These are phyloP conservation scores for Erebia palarica DNA, from an alignment of 2,888 invertebrate species.

Conservation along the genomic window DNA sequence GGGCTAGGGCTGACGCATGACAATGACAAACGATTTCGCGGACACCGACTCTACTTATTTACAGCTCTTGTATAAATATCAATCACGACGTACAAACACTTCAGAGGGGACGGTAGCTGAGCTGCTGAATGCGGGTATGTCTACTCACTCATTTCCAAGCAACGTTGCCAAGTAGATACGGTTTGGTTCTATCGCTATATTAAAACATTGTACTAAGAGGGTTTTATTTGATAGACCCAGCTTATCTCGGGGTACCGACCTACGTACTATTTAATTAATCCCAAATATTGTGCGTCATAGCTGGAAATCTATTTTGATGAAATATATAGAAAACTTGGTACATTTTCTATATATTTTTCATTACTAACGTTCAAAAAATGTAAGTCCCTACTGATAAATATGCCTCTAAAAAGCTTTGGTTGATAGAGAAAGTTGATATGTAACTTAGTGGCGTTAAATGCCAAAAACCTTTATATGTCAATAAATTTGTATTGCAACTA, in stretches of 20 bases:
- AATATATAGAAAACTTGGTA: too few relatives aligned
- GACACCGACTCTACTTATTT: conserved; percentile 16
- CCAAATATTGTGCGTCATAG: too few relatives aligned
- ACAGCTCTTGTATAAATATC: conserved; percentile 41
- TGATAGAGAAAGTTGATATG: too few relatives aligned
- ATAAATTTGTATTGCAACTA: too few relatives aligned
- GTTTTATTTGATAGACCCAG: conserved; percentile 27
- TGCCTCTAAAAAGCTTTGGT: too few relatives aligned
- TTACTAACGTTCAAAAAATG: too few relatives aligned
- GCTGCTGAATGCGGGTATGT: conserved; percentile 1
- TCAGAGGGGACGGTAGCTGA: conserved; percentile 23
- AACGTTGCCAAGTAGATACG: conserved; percentile 25
- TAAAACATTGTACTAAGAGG: conserved; percentile 25
- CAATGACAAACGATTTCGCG: conserved; percentile 24
- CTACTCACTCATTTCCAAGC: conserved; percentile 8
- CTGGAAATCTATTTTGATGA: too few relatives aligned
- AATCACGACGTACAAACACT: conserved; percentile 39
- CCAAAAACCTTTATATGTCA: too few relatives aligned
- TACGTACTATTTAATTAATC: background rate
- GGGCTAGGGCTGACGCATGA: background rate
- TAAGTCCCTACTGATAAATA: too few relatives aligned
- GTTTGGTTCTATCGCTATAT: conserved; percentile 15
- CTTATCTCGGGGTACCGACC: background rate
- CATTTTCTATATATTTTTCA: too few relatives aligned
- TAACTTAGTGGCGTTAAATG: too few relatives aligned